phyloP scores from a whole-genome alignment of 53 echinoderm and acorn worm genomes.

The Hippasteria phrygiana region DNA sequence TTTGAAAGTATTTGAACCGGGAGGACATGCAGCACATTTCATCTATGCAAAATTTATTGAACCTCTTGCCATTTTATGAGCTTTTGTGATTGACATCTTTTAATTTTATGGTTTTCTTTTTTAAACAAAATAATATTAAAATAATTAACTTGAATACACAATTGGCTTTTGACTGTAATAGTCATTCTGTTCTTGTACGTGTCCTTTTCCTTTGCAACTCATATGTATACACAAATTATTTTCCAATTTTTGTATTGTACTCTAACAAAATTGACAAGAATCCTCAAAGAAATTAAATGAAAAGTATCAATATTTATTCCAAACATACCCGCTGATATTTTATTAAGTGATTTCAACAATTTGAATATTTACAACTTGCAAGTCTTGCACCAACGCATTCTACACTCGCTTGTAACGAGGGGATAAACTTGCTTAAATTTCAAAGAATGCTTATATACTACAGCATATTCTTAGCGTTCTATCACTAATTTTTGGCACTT shows the following conservation, averaged over 20 bases:
- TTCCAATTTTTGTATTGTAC: too few relatives aligned
- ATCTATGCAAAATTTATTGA: background rate
- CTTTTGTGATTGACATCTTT: background rate
- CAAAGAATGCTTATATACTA: too few relatives aligned
- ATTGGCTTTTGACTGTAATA: background rate
- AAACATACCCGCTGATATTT: constrained; percentile 44
- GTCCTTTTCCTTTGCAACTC: too few relatives aligned
- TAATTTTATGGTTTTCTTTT: background rate
- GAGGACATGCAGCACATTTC: too few relatives aligned
- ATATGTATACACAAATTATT: too few relatives aligned
- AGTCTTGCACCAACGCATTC: background rate
- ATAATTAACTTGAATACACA: constrained; percentile 3
- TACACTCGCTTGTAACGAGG: background rate
- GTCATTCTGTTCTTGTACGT: too few relatives aligned
- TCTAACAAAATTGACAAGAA: background rate
- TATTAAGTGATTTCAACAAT: constrained; percentile 29
- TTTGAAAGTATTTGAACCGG: too few relatives aligned
- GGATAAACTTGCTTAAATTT: background rate
- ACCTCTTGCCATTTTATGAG: constrained; percentile 31
- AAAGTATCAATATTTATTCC: constrained; percentile 15
- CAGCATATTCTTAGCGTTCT: too few relatives aligned
- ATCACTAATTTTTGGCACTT: too few relatives aligned
- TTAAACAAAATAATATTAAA: background rate
- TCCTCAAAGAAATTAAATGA: background rate
- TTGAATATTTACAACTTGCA: constrained; percentile 28